Evolutionary conservation across 2,888 invertebrate genomes (phyloP).

Genomic region (Heterodera filipjevi): DNA sequence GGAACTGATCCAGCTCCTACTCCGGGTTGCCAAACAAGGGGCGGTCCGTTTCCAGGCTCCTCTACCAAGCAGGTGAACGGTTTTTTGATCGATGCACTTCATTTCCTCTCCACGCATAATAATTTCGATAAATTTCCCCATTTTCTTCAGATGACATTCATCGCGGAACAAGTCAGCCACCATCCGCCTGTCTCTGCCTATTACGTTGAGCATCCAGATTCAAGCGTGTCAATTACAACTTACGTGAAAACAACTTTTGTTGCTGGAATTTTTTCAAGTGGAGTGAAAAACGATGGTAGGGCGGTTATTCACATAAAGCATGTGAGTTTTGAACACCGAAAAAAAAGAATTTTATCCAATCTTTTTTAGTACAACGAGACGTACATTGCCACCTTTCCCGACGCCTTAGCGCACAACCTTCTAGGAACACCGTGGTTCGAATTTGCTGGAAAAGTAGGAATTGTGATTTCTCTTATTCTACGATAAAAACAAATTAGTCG

Average conservation of each 20-base stretch:
- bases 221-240: constrained; percentile 87
- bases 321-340: not conserved
- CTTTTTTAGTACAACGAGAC: constrained; percentile 75
- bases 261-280: constrained; percentile 85
- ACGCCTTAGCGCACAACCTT: constrained; percentile 94
- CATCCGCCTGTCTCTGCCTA: constrained; percentile 98
- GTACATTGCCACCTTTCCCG: constrained; percentile 93
- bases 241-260: constrained; percentile 99
- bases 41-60: too few relatives aligned
- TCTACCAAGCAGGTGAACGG: constrained; percentile 68
- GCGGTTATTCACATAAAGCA: not conserved
- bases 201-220: too few relatives aligned
- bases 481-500: too few relatives aligned
- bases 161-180: constrained; percentile 87
- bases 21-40: too few relatives aligned
- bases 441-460: too few relatives aligned
- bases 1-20: too few relatives aligned
- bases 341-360: too few relatives aligned
- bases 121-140: too few relatives aligned
- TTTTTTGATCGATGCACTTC: too few relatives aligned
- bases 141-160: constrained; percentile 78
- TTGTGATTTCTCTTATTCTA: too few relatives aligned
- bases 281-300: constrained; percentile 33
- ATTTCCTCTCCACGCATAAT: too few relatives aligned
- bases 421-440: constrained; percentile 97